Percentiles rank a stretch among this genome's conserved stretches.
phyloP scores from a whole-genome alignment of 1,140 invertebrate species.

The Capitella teleta region DNA sequence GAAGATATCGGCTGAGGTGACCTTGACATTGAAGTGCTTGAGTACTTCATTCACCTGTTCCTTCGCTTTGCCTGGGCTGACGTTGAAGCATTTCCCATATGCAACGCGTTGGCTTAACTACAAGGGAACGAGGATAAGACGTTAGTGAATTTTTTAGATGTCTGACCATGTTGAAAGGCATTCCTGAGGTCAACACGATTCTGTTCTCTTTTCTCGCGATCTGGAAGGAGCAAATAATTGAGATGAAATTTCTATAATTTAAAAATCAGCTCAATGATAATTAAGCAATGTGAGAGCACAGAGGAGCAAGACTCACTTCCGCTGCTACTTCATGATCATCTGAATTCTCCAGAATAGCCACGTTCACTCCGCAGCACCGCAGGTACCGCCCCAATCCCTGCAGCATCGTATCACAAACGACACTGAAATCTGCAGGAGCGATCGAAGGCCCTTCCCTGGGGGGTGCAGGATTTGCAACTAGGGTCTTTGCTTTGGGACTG shows the following conservation, averaged over 20 bases:
- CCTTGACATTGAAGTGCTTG: constrained; percentile 50
- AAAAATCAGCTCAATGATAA: neutral
- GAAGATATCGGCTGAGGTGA: constrained; percentile 53
- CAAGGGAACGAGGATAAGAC: constrained; percentile 15
- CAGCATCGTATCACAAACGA: constrained; percentile 43
- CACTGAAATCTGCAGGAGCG: constrained; percentile 23
- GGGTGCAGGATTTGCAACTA: neutral
- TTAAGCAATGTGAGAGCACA: neutral
- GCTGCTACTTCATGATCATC: constrained; percentile 45
- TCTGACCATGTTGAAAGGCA: constrained; percentile 29
- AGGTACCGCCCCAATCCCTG: constrained; percentile 49
- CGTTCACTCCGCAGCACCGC: constrained; percentile 56
- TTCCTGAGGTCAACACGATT: constrained; percentile 49
- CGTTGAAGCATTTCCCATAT: constrained; percentile 20
- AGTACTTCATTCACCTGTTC: constrained; percentile 53
- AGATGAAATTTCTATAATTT: neutral
- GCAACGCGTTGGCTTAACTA: constrained; percentile 45
- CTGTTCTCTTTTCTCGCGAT: constrained; percentile 46
- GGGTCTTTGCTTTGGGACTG: neutral
- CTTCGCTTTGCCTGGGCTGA: constrained; percentile 35
- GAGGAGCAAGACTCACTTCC: constrained; percentile 16
- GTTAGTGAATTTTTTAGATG: neutral
- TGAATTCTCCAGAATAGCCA: constrained; percentile 44
- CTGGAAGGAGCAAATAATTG: constrained; percentile 17
- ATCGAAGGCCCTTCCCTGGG: constrained; percentile 8